Conservation (phyloP, 2,888 invertebrate genomes). For the Leptopterna dolabrata region DNA sequence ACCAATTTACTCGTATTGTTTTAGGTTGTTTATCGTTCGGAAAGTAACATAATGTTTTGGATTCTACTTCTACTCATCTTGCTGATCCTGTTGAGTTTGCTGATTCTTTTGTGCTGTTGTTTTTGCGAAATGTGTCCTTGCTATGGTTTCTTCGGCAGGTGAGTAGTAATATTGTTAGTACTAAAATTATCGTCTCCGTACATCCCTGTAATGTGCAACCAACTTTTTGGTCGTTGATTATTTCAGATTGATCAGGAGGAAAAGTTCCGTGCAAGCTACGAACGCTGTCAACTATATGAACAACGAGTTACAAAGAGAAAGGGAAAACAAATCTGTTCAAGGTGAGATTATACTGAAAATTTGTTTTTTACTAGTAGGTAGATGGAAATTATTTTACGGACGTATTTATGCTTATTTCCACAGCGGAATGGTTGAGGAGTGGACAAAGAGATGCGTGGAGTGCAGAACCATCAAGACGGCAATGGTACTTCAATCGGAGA, state of each 20-base stretch:
- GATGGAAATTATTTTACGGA: too few species aligned
- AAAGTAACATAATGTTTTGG: constrained; percentile 81
- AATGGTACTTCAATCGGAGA: constrained; percentile 81
- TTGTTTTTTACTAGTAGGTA: too few species aligned
- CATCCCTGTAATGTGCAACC: not conserved
- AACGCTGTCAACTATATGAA: constrained; percentile 38
- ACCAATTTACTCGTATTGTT: too few species aligned
- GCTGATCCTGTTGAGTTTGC: constrained; percentile 77
- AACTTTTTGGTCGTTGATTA: not conserved
- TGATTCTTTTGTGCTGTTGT: constrained; percentile 82
- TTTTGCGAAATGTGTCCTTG: constrained; percentile 88
- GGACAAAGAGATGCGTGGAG: constrained; percentile 86
- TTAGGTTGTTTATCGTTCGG: constrained; percentile 78
- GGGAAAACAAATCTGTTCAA: constrained; percentile 75
- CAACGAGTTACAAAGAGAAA: constrained; percentile 37
- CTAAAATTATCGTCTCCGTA: not conserved
- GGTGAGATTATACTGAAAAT: constrained; percentile 65
- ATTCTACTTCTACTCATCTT: constrained; percentile 81
- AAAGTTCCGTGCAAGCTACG: constrained; percentile 52
- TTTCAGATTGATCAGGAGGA: constrained; percentile 52
- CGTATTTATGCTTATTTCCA: not conserved
- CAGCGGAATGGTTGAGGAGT: constrained; percentile 76
- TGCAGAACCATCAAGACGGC: constrained; percentile 73
- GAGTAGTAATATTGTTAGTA: not conserved
- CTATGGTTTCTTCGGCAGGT: constrained; percentile 68